Conservation (phyloP, 2,888 invertebrate species). For the Tinea semifulvella region DNA sequence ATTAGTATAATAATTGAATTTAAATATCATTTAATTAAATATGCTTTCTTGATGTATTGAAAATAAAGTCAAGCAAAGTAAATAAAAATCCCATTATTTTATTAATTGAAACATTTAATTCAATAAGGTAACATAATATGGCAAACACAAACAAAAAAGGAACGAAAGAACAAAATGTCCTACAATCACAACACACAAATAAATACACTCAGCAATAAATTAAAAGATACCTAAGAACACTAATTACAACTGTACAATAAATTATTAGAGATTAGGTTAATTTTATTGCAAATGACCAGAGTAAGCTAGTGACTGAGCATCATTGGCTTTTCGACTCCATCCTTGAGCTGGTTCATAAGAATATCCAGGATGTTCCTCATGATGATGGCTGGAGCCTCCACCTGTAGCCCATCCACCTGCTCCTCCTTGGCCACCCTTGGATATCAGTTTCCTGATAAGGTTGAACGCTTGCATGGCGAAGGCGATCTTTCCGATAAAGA, state of each 20-base stretch:
- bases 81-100: too few relatives aligned
- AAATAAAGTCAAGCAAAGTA: too few relatives aligned
- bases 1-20: too few relatives aligned
- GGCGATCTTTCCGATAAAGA: slow-evolving; percentile 86
- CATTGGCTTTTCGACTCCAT: slow-evolving; percentile 72
- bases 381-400: slow-evolving; percentile 69
- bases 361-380: slow-evolving; percentile 61
- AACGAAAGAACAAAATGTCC: not conserved
- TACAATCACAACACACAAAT: slow-evolving; percentile 25
- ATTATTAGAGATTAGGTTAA: slow-evolving; percentile 18
- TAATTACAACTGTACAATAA: slow-evolving; percentile 11
- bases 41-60: too few relatives aligned
- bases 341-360: slow-evolving; percentile 65
- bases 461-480: slow-evolving; percentile 78
- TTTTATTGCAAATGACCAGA: slow-evolving; percentile 40
- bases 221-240: slow-evolving; percentile 22
- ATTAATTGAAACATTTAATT: too few relatives aligned
- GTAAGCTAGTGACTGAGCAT: slow-evolving; percentile 76
- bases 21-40: too few relatives aligned
- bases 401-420: slow-evolving; percentile 49
- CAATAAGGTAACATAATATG: slow-evolving; percentile 11
- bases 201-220: slow-evolving; percentile 28
- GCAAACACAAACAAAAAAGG: not conserved
- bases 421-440: slow-evolving; percentile 66
- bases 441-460: slow-evolving; percentile 72